A percentile compares a stretch with the other conserved stretches of the same genome.
Conservation (phyloP, 2,888 invertebrate genomes). For the Drosophila hamatofila region DNA sequence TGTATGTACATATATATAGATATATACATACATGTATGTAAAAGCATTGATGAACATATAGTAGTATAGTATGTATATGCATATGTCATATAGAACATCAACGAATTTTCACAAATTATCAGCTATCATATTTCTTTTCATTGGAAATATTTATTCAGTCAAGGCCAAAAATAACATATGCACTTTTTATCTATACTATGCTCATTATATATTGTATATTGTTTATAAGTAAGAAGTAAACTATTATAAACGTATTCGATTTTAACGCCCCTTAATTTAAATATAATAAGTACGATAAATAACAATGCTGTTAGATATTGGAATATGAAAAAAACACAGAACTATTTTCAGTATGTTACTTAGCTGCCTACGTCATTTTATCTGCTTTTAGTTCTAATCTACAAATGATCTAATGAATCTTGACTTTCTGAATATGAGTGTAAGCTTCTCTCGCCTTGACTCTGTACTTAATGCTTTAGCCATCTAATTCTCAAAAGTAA, state of each 20-base stretch:
- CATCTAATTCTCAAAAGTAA: neutral
- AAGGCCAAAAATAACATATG: neutral
- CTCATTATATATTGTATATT: neutral
- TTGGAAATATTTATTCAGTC: neutral
- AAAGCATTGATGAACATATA: neutral
- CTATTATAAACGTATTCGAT: neutral
- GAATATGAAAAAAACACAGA: no score
- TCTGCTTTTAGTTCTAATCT: neutral
- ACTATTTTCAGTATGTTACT: neutral
- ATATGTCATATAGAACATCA: neutral
- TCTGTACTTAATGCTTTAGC: neutral
- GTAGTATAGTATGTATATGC: neutral
- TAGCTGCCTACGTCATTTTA: neutral
- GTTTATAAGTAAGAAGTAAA: neutral
- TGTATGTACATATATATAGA: no score
- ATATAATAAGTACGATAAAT: neutral
- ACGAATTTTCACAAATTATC: neutral
- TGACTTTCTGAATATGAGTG: neutral
- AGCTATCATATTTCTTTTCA: neutral
- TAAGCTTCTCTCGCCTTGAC: neutral
- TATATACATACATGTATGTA: no score
- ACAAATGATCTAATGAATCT: neutral
- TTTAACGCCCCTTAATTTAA: conserved; percentile 3
- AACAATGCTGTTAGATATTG: neutral
- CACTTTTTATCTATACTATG: neutral